Conservation (phyloP, 2,888 invertebrate genomes). For the Limenitis camilla region DNA sequence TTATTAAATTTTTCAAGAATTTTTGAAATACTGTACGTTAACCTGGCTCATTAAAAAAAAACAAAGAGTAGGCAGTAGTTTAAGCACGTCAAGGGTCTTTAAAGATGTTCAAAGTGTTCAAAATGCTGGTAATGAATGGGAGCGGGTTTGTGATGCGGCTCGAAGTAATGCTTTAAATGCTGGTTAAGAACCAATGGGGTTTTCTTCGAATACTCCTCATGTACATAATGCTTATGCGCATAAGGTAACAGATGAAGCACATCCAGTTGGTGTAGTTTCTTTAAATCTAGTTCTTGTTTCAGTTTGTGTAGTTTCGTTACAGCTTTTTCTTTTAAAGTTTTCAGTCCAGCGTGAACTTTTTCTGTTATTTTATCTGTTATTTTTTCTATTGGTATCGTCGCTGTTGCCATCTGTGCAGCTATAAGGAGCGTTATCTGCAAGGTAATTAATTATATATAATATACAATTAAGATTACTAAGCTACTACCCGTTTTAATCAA, state of each 20-base stretch:
- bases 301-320: constrained; percentile 32
- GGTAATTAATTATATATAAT: background rate
- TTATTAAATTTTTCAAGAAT: too few species aligned
- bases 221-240: constrained; percentile 26
- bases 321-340: constrained; percentile 34
- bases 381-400: constrained; percentile 45
- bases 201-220: constrained; percentile 28
- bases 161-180: constrained; percentile 31
- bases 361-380: constrained; percentile 45
- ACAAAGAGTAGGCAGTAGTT: background rate
- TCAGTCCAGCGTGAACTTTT: constrained; percentile 32
- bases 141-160: constrained; percentile 27
- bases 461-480: background rate
- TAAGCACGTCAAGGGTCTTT: too few species aligned
- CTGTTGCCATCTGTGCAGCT: constrained; percentile 36
- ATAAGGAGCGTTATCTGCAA: constrained; percentile 47
- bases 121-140: constrained; percentile 20
- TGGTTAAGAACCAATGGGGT: constrained; percentile 28
- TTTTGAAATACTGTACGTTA: too few species aligned
- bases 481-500: background rate
- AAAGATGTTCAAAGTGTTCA: constrained; percentile 15
- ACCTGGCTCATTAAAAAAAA: too few species aligned
- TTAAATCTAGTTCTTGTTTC: constrained; percentile 31
- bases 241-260: constrained; percentile 22
- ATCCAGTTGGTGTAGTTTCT: constrained; percentile 28